These are phyloP conservation scores for Hemistola chrysoprasaria DNA, from an alignment of 2,888 invertebrate genomes.

Conservation along the genomic window DNA sequence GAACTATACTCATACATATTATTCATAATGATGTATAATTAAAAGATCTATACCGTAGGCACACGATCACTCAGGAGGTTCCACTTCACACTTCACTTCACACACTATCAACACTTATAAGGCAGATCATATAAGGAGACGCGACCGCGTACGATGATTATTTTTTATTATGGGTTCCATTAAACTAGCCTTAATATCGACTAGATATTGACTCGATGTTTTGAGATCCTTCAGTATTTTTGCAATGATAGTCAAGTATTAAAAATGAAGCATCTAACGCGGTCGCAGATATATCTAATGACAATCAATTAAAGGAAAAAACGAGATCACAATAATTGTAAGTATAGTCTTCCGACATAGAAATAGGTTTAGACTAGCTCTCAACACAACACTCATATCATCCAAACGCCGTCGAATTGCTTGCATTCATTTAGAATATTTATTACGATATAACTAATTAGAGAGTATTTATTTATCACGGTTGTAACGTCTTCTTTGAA, in stretches of 20 bases:
- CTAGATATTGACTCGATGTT: no score
- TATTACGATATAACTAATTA: constrained; percentile 36
- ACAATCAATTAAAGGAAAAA: constrained; percentile 46
- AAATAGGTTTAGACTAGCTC: constrained; percentile 17
- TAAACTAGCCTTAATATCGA: no score
- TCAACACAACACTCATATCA: constrained; percentile 33
- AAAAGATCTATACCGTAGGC: no score
- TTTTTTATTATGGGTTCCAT: constrained; percentile 12
- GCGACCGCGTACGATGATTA: constrained; percentile 49
- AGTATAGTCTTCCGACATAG: constrained; percentile 37
- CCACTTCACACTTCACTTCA: constrained; percentile 30
- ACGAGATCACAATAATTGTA: constrained; percentile 68
- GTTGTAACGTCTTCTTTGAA: constrained; percentile 7
- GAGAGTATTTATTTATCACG: constrained; percentile 9
- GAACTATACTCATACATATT: no score
- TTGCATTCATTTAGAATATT: constrained; percentile 64
- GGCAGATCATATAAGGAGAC: constrained; percentile 71
- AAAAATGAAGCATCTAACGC: constrained; percentile 41
- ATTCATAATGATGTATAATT: no score
- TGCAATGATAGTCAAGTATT: constrained; percentile 1
- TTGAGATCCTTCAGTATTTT: neutral
- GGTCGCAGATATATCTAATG: constrained; percentile 54
- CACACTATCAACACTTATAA: constrained; percentile 70
- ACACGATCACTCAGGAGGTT: no score
- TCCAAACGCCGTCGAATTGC: constrained; percentile 42